Base-by-base conservation (phyloP, 2,888 invertebrate species). In the Dicranocentrus wangi region DNA sequence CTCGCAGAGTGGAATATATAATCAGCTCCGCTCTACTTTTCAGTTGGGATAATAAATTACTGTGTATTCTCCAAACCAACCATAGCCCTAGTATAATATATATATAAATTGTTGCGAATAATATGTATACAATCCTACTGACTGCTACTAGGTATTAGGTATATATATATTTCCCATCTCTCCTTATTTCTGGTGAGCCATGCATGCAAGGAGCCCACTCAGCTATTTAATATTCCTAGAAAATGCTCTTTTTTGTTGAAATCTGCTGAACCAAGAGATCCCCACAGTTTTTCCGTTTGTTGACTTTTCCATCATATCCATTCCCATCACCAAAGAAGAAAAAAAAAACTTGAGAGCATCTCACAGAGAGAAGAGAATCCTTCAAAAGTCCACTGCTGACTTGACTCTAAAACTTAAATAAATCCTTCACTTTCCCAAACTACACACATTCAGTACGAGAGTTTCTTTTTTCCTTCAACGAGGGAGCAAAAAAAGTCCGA, bases 211-310 rank as follows among this genome's bases (percentile, higher is more conserved):
- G 32, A 10, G 53, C 75, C 58, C 68, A 58, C 68, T 75, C 58
- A 75, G 75, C 76, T 77, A 69, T 77, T 77, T 77, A 77, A 77
- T 77, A 77, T 77, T 77, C 76, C 58, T 61, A 61, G 69, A 77
- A 69, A 77, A 61, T 72, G 72, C 23, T 72, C 51, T 17, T 28
- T 77, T 60, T 77, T 76, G 68, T 68, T 60, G 60, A 43, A 53
- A 77, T 77, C 69, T 69, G 69, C 61, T 77, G 19, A 75, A 66
- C 43, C 66, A 42, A 58, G 66, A 75, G 32, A 58, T 27, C 19
- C 13, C 1, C 15, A 72, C 51, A 39, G 47, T 15, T 60, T 60
- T 17, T 39, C 21, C 55, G 23, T 70, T 17, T 39, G 58, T 60
- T 51, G 21, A 39, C 43, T 47, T 66, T 68, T 60, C 47, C 28